Conservation (phyloP, 1,140 invertebrate genomes). For the Sminthurinus signatus region DNA sequence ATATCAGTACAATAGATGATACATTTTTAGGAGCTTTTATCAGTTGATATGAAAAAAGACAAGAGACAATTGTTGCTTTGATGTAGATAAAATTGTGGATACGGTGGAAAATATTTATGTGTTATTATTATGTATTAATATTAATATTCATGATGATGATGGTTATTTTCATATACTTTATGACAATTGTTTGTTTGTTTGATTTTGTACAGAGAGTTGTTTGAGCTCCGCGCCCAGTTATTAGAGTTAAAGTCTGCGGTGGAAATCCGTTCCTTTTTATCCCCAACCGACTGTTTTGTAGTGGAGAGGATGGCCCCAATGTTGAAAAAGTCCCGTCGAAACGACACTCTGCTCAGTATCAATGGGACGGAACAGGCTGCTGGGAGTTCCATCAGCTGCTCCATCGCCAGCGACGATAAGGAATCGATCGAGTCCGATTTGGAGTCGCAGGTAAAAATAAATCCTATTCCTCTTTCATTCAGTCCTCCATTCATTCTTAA, state of each 20-base stretch:
- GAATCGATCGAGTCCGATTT: slow-evolving; percentile 41
- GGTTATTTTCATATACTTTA: too few relatives aligned
- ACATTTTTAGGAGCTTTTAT: too few relatives aligned
- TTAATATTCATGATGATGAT: too few relatives aligned
- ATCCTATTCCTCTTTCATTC: too few relatives aligned
- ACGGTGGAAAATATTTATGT: too few relatives aligned
- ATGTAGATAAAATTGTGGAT: too few relatives aligned
- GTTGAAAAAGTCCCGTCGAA: slow-evolving; percentile 25
- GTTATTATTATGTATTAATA: too few relatives aligned
- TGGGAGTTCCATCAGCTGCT: slow-evolving; percentile 35
- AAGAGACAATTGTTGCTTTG: too few relatives aligned
- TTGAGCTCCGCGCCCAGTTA: slow-evolving; percentile 39
- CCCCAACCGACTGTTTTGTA: slow-evolving; percentile 21
- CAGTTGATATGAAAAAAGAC: too few relatives aligned
- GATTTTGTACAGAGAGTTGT: slow-evolving; percentile 41
- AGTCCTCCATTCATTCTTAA: too few relatives aligned
- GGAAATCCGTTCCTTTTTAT: slow-evolving; percentile 33
- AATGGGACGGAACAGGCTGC: slow-evolving; percentile 35
- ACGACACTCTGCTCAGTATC: slow-evolving; percentile 39
- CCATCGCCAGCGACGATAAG: slow-evolving; percentile 40
- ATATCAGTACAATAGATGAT: too few relatives aligned
- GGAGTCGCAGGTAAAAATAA: slow-evolving; percentile 33
- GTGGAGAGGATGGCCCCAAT: slow-evolving; percentile 32
- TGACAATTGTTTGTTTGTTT: too few relatives aligned
- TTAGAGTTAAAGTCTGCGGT: slow-evolving; percentile 37